These are phyloP conservation scores for Apteryx owenii DNA, from an alignment of 2,113 vertebrate species.

Conservation along the genomic window DNA sequence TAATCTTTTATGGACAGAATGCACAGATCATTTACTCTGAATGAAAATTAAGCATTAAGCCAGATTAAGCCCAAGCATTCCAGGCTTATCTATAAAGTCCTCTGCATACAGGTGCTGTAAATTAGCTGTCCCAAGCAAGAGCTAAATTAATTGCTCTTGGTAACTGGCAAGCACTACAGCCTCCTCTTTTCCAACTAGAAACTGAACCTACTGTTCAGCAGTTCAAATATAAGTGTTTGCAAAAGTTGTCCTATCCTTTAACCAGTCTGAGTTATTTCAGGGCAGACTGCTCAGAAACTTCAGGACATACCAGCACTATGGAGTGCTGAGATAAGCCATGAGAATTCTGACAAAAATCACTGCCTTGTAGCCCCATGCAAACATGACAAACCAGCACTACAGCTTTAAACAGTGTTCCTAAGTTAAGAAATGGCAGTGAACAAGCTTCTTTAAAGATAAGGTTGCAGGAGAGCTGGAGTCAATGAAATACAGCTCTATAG, in stretches of 20 bases:
- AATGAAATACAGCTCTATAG: neutral
- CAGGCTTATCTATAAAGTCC: neutral
- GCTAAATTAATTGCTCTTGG: neutral
- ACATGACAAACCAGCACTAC: neutral
- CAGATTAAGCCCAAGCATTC: constrained; percentile 6
- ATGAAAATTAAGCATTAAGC: constrained; percentile 31
- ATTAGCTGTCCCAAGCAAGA: neutral
- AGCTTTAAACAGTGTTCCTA: neutral
- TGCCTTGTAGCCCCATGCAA: neutral
- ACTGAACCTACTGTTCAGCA: neutral
- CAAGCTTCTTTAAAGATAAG: neutral
- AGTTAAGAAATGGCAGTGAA: neutral
- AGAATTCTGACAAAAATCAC: neutral
- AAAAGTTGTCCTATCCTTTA: neutral
- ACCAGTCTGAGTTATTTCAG: neutral
- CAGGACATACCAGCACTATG: neutral
- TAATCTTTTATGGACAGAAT: constrained; percentile 6
- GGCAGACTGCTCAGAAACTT: fast-evolving
- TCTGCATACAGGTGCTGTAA: neutral
- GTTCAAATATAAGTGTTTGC: neutral
- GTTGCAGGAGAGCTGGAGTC: neutral
- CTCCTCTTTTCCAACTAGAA: neutral
- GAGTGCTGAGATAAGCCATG: neutral
- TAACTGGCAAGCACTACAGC: neutral
- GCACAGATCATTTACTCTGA: neutral